Percentiles rank a stretch among this genome's conserved stretches.
phyloP scores from a whole-genome alignment of 2,888 invertebrate genomes.

The Unio pictorum region DNA sequence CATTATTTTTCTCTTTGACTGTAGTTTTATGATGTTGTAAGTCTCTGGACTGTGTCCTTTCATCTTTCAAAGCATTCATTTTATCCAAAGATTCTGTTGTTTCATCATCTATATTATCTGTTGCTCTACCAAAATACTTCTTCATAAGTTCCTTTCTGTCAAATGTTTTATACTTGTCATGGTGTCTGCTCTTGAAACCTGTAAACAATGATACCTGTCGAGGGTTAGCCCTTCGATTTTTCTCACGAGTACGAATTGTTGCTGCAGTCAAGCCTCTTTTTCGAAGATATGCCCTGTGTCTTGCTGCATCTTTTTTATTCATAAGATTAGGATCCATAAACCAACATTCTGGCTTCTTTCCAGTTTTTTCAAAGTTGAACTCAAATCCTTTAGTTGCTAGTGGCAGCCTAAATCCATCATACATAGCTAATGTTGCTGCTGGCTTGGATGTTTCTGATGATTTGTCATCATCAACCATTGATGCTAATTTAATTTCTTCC shows the following conservation, averaged over 20 bases:
- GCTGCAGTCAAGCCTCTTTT: conserved; percentile 8
- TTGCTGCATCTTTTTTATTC: conserved; percentile 38
- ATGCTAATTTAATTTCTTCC: not conserved
- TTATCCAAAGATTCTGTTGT: conserved; percentile 6
- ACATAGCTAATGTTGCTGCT: conserved; percentile 31
- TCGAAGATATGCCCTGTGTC: conserved; percentile 38
- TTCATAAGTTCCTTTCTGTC: conserved; percentile 2
- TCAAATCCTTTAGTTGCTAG: conserved; percentile 52
- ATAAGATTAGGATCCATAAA: conserved; percentile 53
- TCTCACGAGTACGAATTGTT: no score
- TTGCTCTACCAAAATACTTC: conserved; percentile 3
- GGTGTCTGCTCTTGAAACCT: not conserved
- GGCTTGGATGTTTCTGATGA: conserved; percentile 1
- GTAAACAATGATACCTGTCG: no score
- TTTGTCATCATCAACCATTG: not conserved
- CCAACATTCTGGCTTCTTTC: conserved; percentile 56
- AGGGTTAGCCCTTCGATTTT: no score
- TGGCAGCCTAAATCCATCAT: conserved; percentile 47
- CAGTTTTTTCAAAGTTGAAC: conserved; percentile 54
- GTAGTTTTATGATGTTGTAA: no score
- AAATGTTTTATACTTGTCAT: conserved; percentile 8
- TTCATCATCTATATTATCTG: not conserved
- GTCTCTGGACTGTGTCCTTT: no score
- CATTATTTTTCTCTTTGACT: no score
- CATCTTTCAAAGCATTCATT: not conserved